Percentiles rank a stretch among this genome's conserved stretches.
Evolutionary conservation across 2,797 vertebrate genomes (phyloP).

Genomic region (Acanthopagrus latus): DNA sequence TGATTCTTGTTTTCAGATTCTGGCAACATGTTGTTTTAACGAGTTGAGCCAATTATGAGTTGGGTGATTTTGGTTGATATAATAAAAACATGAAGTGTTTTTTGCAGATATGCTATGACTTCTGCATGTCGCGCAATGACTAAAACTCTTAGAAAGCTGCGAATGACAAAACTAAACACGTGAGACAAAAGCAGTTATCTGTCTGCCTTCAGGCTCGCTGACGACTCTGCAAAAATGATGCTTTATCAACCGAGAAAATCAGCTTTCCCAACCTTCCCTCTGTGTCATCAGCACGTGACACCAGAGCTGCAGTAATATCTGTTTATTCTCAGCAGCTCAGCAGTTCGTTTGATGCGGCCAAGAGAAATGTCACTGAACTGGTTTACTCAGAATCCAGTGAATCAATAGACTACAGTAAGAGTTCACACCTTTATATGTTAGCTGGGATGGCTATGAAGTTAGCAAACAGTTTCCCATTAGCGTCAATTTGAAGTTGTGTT

Average conservation of each 20-base stretch:
- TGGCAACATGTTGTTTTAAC: slow-evolving; percentile 18
- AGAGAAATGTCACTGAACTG: not conserved
- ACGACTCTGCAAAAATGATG: not conserved
- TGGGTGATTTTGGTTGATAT: slow-evolving; percentile 20
- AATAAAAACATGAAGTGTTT: slow-evolving; percentile 11
- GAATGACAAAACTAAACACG: not conserved
- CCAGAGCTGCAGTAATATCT: slow-evolving; percentile 1
- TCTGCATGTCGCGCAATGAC: not conserved
- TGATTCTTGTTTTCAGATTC: slow-evolving; percentile 21
- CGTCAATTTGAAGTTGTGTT: no score
- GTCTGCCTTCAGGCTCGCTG: not conserved
- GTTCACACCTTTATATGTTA: no score
- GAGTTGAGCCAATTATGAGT: not conserved
- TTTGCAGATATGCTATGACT: not conserved
- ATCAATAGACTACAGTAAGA: no score
- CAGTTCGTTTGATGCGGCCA: not conserved
- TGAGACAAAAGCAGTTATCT: slow-evolving; percentile 21
- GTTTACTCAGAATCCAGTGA: not conserved
- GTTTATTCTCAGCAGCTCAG: not conserved
- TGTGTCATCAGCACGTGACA: slow-evolving; percentile 7
- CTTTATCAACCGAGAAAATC: slow-evolving; percentile 14
- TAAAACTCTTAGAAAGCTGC: not conserved
- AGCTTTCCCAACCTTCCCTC: not conserved
- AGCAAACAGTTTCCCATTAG: no score
- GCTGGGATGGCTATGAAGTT: no score